Conservation (phyloP, 2,113 vertebrate species). For the Murina feae region DNA sequence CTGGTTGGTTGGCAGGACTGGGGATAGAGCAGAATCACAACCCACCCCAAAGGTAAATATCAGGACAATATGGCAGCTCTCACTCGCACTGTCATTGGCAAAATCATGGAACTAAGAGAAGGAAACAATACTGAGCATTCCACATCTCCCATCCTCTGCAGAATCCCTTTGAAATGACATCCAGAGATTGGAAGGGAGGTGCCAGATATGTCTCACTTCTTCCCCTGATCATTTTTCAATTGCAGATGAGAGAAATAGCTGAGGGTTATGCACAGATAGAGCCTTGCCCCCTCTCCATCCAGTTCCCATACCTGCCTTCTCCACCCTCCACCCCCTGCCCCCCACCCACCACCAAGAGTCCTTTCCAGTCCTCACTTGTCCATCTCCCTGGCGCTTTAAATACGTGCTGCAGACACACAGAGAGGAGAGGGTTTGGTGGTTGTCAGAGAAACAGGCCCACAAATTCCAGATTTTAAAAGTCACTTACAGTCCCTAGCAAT, state of each 20-base stretch:
- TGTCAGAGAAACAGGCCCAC: not conserved
- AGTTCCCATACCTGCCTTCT: not conserved
- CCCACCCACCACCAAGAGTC: fast-evolving
- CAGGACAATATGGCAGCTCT: not conserved
- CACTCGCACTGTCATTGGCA: not conserved
- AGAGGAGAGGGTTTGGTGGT: not conserved
- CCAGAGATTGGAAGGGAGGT: not conserved
- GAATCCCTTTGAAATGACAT: not conserved
- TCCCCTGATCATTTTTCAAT: not conserved
- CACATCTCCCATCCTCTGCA: not conserved
- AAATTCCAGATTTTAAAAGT: constrained; percentile 26
- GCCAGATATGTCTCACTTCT: not conserved
- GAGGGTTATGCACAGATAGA: not conserved
- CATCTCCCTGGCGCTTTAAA: not conserved
- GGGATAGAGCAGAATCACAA: not conserved
- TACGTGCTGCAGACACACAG: not conserved
- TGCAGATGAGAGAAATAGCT: not conserved
- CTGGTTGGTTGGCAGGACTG: not conserved
- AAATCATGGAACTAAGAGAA: not conserved
- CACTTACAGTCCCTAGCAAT: not conserved
- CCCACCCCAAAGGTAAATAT: not conserved
- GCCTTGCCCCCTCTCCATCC: too few species aligned
- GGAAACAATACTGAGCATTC: not conserved
- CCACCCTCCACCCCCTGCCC: too few species aligned
- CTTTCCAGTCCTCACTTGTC: not conserved